Evolutionary conservation across 2,797 vertebrate species (phyloP), one percentile per base, ranked within the genome.

Genomic region (Phyllotis vaccarum): DNA sequence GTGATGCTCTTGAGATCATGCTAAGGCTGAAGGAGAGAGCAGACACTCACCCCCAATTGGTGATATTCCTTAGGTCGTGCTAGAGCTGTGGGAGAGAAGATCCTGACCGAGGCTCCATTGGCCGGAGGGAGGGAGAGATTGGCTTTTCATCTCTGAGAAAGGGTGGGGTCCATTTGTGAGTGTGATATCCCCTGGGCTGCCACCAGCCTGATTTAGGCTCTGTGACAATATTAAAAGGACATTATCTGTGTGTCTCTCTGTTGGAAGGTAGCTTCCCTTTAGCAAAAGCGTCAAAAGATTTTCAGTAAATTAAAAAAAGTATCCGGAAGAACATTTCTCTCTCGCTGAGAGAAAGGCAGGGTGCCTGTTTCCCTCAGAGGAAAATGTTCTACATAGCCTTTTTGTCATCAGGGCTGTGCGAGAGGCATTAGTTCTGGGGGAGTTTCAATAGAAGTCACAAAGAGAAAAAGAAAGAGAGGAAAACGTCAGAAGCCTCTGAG

Each of bases 281-380:
- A 89, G 95, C 85, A 60, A 94, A 0, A 0, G 93, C 46, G 76
- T 79, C 13, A 43, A 40, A 86, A 76, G 68, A 2, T 6, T 58
- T 92, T 93, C 13, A 90, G 81, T 40, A 94, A 95, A 97, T 97
- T 96, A 94, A 88, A 96, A 96, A 94, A 91, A 90, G 74, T 89
- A 89, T 89, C 97, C 91, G 58, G 58, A 93, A 90, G 96, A 95
- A 66, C 94, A 89, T 76, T 79, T 85, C 68, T 89, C 82, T 66
- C 78, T 95, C 24, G 10, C 78, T 64, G 81, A 93, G 96, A 93
- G 86, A 87, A 90, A 86, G 62, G 72, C 66, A 76, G 94, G 80
- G 83, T n/a, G 85, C 78, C 86, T 93, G 29, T 49, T 74, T 49
- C 70, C 95, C 89, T 66, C 29, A n/a, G 52, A 95, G 88, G 60